phyloP scores from a whole-genome alignment of 64 coral and sea anemone species.

The Montipora efflorescens region DNA sequence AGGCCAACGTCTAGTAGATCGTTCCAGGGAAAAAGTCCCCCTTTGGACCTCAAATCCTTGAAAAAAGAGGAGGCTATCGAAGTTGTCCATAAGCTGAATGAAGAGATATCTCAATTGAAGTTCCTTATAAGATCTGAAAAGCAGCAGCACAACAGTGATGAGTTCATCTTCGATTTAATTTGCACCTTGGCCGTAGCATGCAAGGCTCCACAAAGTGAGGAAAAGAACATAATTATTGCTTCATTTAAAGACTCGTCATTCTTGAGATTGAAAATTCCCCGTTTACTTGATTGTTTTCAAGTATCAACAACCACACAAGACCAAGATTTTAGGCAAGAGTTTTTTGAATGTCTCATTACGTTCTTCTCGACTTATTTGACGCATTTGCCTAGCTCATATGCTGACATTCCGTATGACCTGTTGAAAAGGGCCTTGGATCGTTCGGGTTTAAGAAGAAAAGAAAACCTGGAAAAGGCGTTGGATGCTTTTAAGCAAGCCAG shows the following conservation, averaged over 20 bases:
- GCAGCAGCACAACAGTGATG: not conserved
- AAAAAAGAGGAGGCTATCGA: not conserved
- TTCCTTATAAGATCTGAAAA: not conserved
- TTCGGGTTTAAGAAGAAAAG: constrained; percentile 5
- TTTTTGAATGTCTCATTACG: constrained; percentile 8
- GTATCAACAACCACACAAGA: not conserved
- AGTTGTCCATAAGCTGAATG: not conserved
- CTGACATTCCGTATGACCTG: constrained; percentile 65
- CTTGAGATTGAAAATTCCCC: constrained; percentile 20
- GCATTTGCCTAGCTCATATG: constrained; percentile 73
- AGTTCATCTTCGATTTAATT: not conserved
- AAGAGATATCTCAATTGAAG: not conserved
- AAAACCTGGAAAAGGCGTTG: constrained; percentile 25
- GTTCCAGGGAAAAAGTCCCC: not conserved
- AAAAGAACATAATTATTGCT: not conserved
- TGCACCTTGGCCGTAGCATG: not conserved
- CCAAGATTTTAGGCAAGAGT: constrained; percentile 1
- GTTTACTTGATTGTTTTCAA: constrained; percentile 8
- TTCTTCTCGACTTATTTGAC: constrained; percentile 65
- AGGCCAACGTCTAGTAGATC: not conserved
- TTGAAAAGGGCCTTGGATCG: constrained; percentile 48
- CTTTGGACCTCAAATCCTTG: not conserved
- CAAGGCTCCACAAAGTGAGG: not conserved
- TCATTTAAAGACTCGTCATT: not conserved
- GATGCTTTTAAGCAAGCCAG: constrained; percentile 57